These are phyloP conservation scores for Mesoclemmys tuberculata DNA, from an alignment of 2,113 vertebrate species.

Conservation along the genomic window DNA sequence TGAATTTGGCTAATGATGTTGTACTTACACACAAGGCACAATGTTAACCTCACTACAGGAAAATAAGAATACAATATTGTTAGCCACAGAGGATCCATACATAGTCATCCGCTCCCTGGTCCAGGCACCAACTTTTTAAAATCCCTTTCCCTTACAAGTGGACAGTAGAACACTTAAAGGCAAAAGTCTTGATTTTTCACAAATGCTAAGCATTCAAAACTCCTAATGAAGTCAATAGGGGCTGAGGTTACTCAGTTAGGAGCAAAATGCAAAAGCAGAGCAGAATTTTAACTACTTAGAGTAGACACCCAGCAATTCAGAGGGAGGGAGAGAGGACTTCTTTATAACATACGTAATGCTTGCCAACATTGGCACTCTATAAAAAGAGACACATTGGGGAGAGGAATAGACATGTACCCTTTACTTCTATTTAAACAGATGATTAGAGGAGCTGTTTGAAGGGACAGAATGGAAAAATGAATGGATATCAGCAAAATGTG, in stretches of 20 bases:
- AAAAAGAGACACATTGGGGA: not conserved
- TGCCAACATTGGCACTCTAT: not conserved
- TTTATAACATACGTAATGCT: not conserved
- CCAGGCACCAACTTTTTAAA: not conserved
- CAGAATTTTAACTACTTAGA: not conserved
- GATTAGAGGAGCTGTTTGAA: not conserved
- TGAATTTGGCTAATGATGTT: not conserved
- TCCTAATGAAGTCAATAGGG: not conserved
- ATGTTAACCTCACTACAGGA: not conserved
- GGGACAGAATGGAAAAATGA: not conserved
- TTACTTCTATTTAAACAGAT: not conserved
- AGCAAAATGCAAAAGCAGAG: not conserved
- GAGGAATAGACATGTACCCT: not conserved
- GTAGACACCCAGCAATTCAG: not conserved
- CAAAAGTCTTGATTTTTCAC: not conserved
- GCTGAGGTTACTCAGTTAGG: not conserved
- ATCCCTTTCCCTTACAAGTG: not conserved
- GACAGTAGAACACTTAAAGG: not conserved
- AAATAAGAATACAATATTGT: not conserved
- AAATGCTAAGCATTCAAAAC: not conserved
- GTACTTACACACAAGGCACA: not conserved
- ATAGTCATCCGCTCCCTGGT: not conserved
- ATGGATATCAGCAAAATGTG: not conserved
- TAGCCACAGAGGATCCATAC: not conserved
- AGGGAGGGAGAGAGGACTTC: not conserved